Conservation (phyloP, 2,888 invertebrate species). For the Podotricha telesiphe region DNA sequence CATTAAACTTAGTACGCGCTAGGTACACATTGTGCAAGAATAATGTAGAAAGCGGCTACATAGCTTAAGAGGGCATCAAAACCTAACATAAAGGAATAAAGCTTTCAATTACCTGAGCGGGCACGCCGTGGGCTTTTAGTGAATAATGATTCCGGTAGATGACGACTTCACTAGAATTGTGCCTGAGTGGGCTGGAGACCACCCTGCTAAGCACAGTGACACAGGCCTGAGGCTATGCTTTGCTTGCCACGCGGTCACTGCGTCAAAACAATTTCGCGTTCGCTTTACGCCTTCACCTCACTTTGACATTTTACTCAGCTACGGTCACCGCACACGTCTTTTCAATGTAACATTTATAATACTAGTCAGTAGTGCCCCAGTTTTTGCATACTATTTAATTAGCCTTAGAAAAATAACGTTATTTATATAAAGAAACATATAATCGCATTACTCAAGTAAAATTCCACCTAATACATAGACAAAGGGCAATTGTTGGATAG, state of each 20-base stretch:
- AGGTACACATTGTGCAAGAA: conserved; percentile 78
- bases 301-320: conserved; percentile 77
- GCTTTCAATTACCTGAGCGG: conserved; percentile 79
- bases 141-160: conserved; percentile 79
- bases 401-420: conserved; percentile 20
- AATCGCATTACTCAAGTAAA: background rate
- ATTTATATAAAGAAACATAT: background rate
- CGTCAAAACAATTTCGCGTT: conserved; percentile 71
- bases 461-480: conserved; percentile 19
- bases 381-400: conserved; percentile 30
- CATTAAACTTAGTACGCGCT: conserved; percentile 64
- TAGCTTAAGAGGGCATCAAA: conserved; percentile 72
- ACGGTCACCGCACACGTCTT: conserved; percentile 68
- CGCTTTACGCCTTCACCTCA: conserved; percentile 62
- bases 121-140: conserved; percentile 82
- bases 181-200: conserved; percentile 71
- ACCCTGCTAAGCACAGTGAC: conserved; percentile 52
- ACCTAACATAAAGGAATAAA: conserved; percentile 79
- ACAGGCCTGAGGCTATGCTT: conserved; percentile 42
- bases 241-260: conserved; percentile 54
- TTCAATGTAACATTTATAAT: conserved; percentile 49
- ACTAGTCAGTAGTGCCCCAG: conserved; percentile 24
- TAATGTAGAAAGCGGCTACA: conserved; percentile 64
- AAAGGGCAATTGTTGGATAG: conserved; percentile 47
- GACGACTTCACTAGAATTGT: conserved; percentile 77